These are phyloP conservation scores for Ecliptopera silaceata DNA, from an alignment of 2,888 invertebrate genomes.

Conservation along the genomic window DNA sequence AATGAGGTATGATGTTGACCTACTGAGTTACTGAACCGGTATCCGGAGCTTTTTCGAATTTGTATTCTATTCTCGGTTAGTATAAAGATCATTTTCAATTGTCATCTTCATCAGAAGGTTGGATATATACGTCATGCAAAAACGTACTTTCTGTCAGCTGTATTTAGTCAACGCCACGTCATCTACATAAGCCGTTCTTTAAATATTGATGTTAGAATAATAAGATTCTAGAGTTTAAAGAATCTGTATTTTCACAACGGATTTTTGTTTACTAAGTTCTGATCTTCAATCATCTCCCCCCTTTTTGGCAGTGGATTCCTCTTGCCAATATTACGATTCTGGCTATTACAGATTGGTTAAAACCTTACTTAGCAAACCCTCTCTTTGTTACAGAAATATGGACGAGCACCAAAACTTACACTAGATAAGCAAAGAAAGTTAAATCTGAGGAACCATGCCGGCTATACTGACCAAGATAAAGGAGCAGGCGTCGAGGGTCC, in stretches of 20 bases:
- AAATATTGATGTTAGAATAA: no score
- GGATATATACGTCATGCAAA: neutral
- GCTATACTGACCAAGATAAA: slow-evolving; percentile 75
- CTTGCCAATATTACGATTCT: no score
- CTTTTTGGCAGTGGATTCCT: no score
- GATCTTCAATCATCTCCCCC: no score
- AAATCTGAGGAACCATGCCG: slow-evolving; percentile 61
- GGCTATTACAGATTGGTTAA: no score
- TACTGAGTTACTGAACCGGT: neutral
- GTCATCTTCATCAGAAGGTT: neutral
- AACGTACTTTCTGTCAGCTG: no score
- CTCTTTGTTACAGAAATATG: slow-evolving; percentile 31
- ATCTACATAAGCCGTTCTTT: no score
- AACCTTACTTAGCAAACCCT: neutral
- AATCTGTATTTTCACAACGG: no score
- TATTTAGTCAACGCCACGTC: no score
- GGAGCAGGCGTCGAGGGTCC: slow-evolving; percentile 73
- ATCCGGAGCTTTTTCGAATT: neutral
- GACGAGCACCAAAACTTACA: slow-evolving; percentile 25
- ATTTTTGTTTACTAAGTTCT: no score
- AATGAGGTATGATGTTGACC: slow-evolving; percentile 1
- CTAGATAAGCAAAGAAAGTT: slow-evolving; percentile 19
- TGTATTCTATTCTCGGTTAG: neutral
- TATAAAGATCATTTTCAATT: neutral
- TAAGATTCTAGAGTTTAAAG: no score